Base-by-base conservation (phyloP, 1,140 invertebrate genomes). In the Pentalonia nigronervosa region DNA sequence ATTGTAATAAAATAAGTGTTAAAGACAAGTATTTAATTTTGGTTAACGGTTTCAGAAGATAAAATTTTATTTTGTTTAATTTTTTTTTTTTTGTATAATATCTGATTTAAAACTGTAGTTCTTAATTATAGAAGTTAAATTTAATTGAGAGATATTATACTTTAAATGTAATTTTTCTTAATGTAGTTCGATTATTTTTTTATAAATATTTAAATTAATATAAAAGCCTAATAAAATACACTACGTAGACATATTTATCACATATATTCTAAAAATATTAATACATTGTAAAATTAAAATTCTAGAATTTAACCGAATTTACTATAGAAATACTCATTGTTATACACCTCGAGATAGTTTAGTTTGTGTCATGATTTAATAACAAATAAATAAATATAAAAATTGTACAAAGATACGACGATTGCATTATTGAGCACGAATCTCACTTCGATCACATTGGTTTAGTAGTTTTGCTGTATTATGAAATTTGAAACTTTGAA, bases 101-200 rank as follows among this genome's bases (percentile, higher is more conserved):
- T 76, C 60, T 76, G 60, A 76, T 76, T 76, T 76, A 76, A 76
- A 76, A 76, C n/a, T n/a, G n/a, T 76, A 76, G 50, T 53, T 17
- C n/a, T n/a, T 76, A 76, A 76, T 76, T n/a, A 76, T 6, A 6
- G 4, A 17, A 76, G 4, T 76, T 76, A 76, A 76, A 76, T 76
- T n/a, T 76, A 76, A 76, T 76, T 76, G n/a, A n/a, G 30, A 76
- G n/a, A 76, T 76, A 76, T 76, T 76, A 76, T 76, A 30, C n/a
- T 76, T 76, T 76, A 23, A 76, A 76, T 17, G 14, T 76, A n/a
- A 17, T 76, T 76, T 76, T 17, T 67, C 4, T 67, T 9, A 60
- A 76, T 14, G 60, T 76, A 76, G 14, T 67, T 67, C 14, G 6
- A 17, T 67, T 67, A 17, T 67, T 67, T 67, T 67, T n/a, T 67